These are phyloP conservation scores for Leptopilina drosophilae DNA, from an alignment of 2,888 invertebrate species.

Conservation along the genomic window DNA sequence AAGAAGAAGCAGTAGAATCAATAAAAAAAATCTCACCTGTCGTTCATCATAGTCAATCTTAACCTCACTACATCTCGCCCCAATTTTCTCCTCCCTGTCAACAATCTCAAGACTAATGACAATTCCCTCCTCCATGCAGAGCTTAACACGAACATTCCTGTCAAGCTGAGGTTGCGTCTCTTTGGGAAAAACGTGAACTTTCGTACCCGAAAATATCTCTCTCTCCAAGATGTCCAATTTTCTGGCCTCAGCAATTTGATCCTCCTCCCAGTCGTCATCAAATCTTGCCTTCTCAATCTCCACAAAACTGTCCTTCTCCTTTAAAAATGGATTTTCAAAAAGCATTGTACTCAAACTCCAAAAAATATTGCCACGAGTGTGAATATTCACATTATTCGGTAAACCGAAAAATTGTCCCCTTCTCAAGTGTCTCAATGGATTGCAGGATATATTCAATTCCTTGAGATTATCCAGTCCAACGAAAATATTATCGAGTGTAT, in stretches of 20 bases:
- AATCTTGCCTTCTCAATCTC: constrained; percentile 49
- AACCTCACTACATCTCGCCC: constrained; percentile 53
- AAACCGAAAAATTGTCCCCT: constrained; percentile 63
- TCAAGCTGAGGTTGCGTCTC: constrained; percentile 45
- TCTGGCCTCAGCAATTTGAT: constrained; percentile 42
- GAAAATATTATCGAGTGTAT: constrained; percentile 57
- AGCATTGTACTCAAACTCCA: constrained; percentile 60
- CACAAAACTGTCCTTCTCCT: constrained; percentile 49
- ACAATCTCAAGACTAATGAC: constrained; percentile 57
- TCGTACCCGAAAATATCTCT: constrained; percentile 26
- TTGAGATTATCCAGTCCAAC: constrained; percentile 62
- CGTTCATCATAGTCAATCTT: constrained; percentile 45
- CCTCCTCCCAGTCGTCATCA: constrained; percentile 45
- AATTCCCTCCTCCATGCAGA: constrained; percentile 57
- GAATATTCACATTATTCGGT: constrained; percentile 55
- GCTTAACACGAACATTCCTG: constrained; percentile 51
- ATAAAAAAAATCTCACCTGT: constrained; percentile 7
- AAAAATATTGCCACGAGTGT: constrained; percentile 58
- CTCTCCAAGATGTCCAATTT: constrained; percentile 12
- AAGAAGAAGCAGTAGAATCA: too few species aligned
- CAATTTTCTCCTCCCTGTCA: constrained; percentile 48
- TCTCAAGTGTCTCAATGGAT: constrained; percentile 58
- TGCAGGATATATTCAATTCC: constrained; percentile 61
- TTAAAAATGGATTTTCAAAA: constrained; percentile 62
- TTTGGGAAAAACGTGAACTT: constrained; percentile 39